Conservation (phyloP, 2,888 invertebrate species). For the Thereva unica region DNA sequence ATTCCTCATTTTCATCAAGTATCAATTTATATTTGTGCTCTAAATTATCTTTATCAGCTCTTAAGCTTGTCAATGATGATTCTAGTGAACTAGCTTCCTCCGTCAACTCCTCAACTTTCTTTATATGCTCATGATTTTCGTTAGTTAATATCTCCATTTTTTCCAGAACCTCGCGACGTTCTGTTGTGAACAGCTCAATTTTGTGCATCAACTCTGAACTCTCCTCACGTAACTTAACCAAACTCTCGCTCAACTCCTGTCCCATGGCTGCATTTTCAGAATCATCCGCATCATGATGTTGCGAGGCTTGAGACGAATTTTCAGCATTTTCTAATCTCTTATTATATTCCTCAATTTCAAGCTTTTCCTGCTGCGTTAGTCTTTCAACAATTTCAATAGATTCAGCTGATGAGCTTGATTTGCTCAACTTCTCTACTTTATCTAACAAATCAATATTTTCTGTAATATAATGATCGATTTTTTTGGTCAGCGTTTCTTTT, state of each 20-base stretch:
- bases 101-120: slow-evolving; percentile 61
- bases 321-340: slow-evolving; percentile 54
- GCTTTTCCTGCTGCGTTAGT: slow-evolving; percentile 70
- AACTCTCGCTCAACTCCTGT: slow-evolving; percentile 62
- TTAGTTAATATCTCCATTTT: slow-evolving; percentile 67
- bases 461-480: slow-evolving; percentile 68
- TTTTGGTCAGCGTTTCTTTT: slow-evolving; percentile 65
- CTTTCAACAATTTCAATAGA: slow-evolving; percentile 77
- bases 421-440: slow-evolving; percentile 72
- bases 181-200: slow-evolving; percentile 70
- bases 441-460: slow-evolving; percentile 76
- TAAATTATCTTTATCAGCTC: too few relatives aligned
- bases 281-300: slow-evolving; percentile 37
- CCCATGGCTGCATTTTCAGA: slow-evolving; percentile 45
- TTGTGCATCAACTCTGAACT: slow-evolving; percentile 68
- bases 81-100: slow-evolving; percentile 51
- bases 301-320: slow-evolving; percentile 23
- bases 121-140: slow-evolving; percentile 64
- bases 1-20: slow-evolving; percentile 58
- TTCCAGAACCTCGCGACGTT: slow-evolving; percentile 71
- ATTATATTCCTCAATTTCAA: slow-evolving; percentile 71
- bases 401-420: slow-evolving; percentile 73
- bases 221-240: slow-evolving; percentile 66
- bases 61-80: too few relatives aligned
- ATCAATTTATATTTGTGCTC: slow-evolving; percentile 45